A percentile compares a stretch with the other conserved stretches of the same genome.
Conservation (phyloP, 2,113 vertebrate species). For the Chaetorhynchus papuensis region DNA sequence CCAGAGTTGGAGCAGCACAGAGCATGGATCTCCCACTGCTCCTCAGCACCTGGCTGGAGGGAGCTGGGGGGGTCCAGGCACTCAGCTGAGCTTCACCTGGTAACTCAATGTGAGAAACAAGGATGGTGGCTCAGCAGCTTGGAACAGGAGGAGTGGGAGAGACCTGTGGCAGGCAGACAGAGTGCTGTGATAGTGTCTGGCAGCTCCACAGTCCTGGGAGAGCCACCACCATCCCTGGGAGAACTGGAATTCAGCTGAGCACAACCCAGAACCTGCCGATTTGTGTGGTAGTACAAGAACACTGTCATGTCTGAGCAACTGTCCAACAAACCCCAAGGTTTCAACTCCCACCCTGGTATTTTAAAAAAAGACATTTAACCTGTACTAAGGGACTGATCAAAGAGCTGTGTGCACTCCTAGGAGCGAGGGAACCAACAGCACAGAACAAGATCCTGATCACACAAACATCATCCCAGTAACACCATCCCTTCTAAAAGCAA, state of each 20-base stretch:
- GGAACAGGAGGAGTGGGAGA: not conserved
- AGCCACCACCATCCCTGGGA: not conserved
- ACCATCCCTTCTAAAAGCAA: not conserved
- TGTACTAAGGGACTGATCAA: not conserved
- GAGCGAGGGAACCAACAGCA: not conserved
- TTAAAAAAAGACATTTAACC: not conserved
- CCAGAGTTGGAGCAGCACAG: not conserved
- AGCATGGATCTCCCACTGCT: not conserved
- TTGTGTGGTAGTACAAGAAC: not conserved
- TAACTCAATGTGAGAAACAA: rapidly evolving
- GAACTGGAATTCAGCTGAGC: not conserved
- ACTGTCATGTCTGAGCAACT: not conserved
- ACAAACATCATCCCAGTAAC: not conserved
- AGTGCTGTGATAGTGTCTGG: rapidly evolving
- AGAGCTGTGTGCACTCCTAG: not conserved
- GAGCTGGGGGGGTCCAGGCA: not conserved
- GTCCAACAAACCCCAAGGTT: not conserved
- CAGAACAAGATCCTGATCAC: not conserved
- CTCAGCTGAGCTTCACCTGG: not conserved
- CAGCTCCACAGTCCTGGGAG: not conserved
- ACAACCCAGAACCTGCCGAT: not conserved
- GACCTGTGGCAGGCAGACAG: not conserved
- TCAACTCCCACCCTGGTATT: not conserved
- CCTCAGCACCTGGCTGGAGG: not conserved
- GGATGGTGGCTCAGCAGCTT: not conserved